A percentile compares a stretch with the other conserved stretches of the same genome.
These are phyloP conservation scores for Pyrrhosoma nymphula DNA, from an alignment of 2,888 invertebrate genomes.

Conservation along the genomic window DNA sequence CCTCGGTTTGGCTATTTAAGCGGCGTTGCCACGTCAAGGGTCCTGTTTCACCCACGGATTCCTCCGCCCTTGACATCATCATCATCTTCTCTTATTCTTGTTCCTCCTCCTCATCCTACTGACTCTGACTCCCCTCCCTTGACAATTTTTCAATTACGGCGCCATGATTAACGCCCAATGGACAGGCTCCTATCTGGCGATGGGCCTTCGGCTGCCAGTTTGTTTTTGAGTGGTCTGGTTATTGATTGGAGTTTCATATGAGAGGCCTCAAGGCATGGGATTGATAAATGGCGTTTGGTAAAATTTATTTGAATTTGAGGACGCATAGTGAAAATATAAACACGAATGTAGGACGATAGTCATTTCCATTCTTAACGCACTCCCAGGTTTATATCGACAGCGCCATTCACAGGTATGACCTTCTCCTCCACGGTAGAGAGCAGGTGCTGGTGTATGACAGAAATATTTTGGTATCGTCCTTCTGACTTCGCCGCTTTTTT, in stretches of 20 bases:
- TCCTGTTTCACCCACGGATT: not conserved
- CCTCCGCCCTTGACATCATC: not conserved
- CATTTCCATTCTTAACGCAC: too few species aligned
- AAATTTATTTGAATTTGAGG: not conserved
- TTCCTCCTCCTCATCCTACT: not conserved
- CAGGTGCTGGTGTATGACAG: too few species aligned
- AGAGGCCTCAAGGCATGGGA: not conserved
- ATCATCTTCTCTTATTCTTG: not conserved
- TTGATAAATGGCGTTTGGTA: not conserved
- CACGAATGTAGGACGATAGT: too few species aligned
- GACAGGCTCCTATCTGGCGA: not conserved
- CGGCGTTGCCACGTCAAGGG: not conserved
- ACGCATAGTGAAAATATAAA: not conserved
- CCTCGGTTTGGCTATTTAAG: slow-evolving; percentile 23
- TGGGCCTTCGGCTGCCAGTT: slow-evolving; percentile 14
- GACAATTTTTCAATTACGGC: slow-evolving; percentile 24
- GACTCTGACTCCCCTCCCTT: not conserved
- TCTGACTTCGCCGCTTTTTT: too few species aligned
- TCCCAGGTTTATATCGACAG: too few species aligned
- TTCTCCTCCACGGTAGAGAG: too few species aligned
- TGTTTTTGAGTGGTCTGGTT: slow-evolving; percentile 23
- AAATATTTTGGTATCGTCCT: too few species aligned
- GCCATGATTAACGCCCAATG: slow-evolving; percentile 11
- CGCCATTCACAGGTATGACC: too few species aligned
- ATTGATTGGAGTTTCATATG: slow-evolving; percentile 14